phyloP scores from a whole-genome alignment of 2,113 vertebrate species.

The Ictalurus furcatus region DNA sequence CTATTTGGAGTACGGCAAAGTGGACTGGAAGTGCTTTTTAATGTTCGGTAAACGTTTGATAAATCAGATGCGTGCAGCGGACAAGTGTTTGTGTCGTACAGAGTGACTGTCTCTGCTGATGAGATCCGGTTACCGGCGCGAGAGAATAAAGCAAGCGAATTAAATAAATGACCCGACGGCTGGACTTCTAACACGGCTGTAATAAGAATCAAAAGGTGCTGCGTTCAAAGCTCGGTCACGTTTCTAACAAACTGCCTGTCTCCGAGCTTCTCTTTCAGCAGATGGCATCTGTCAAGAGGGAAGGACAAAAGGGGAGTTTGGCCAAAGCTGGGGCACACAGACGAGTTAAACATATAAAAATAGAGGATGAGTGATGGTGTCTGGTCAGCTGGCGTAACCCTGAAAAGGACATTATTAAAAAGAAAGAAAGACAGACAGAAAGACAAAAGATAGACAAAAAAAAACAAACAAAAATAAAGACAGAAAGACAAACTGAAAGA shows the following conservation, averaged over 20 bases:
- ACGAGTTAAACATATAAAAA: conserved; percentile 31
- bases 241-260: conserved; percentile 10
- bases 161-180: background rate
- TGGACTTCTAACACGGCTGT: background rate
- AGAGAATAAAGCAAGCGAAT: conserved; percentile 5
- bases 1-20: conserved; percentile 14
- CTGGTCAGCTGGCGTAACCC: conserved; percentile 26
- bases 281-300: conserved; percentile 34
- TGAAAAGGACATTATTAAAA: background rate
- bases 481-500: too few species aligned
- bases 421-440: too few species aligned
- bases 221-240: background rate
- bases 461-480: too few species aligned
- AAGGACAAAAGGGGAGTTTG: conserved; percentile 23
- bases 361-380: background rate
- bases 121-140: background rate
- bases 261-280: conserved; percentile 9
- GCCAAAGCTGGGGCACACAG: background rate
- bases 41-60: conserved; percentile 16
- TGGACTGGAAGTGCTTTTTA: conserved; percentile 31
- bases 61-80: background rate
- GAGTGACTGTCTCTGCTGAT: conserved; percentile 13
- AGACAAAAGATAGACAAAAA: too few species aligned
- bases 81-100: background rate
- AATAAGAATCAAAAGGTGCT: conserved; percentile 14